A percentile compares a stretch with the other conserved stretches of the same genome.
Evolutionary conservation across 2,113 vertebrate genomes (phyloP).

Genomic region (Aythya baeri): DNA sequence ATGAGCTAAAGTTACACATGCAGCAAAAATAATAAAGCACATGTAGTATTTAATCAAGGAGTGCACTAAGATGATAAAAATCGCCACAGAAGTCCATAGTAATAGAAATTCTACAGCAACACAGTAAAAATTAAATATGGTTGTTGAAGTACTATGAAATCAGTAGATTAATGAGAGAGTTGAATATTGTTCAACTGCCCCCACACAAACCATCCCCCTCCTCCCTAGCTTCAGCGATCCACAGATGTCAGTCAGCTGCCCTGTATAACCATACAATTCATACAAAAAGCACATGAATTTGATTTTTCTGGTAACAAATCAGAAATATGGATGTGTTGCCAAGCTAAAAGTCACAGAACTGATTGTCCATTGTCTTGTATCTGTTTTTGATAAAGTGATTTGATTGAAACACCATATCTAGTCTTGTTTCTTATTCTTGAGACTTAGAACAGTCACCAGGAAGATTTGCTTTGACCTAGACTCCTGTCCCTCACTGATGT

Average conservation of each 20-base stretch:
- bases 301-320: not conserved
- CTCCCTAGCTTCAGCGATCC: not conserved
- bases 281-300: not conserved
- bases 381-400: not conserved
- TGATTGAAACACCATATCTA: not conserved
- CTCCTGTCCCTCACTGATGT: not conserved
- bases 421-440: not conserved
- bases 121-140: not conserved
- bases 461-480: not conserved
- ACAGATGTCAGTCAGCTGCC: not conserved
- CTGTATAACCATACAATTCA: not conserved
- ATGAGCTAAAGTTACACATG: not conserved
- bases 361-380: not conserved
- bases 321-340: not conserved
- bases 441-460: not conserved
- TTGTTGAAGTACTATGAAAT: not conserved
- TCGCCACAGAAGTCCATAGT: not conserved
- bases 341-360: not conserved
- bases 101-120: slow-evolving; percentile 1
- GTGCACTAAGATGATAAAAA: not conserved
- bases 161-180: not conserved
- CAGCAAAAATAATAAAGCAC: not conserved
- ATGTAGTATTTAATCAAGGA: not conserved
- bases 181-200: not conserved
- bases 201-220: not conserved